phyloP scores from a whole-genome alignment of 2,797 vertebrate species.

The Gallinago stenura region DNA sequence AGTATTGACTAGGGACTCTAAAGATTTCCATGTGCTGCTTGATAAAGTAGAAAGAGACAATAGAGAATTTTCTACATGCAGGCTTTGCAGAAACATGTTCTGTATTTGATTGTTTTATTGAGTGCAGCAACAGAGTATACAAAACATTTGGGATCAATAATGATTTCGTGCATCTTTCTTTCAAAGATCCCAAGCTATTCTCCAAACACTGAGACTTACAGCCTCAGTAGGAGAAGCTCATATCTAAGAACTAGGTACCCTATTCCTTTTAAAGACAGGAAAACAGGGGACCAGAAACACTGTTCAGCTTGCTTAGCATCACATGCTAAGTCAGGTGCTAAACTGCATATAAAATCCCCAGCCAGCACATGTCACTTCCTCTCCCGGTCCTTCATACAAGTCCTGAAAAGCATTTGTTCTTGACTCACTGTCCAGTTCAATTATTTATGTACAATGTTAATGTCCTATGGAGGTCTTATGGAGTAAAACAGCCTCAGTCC shows the following conservation, averaged over 20 bases:
- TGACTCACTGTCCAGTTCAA: background rate
- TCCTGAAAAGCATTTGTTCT: constrained; percentile 6
- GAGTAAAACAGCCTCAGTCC: background rate
- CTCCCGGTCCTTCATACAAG: background rate
- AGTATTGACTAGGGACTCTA: constrained; percentile 42
- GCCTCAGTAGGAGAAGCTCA: background rate
- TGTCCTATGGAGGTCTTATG: background rate
- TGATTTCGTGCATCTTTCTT: background rate
- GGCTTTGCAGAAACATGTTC: constrained; percentile 38
- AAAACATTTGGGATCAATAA: constrained; percentile 61
- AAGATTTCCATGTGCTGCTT: constrained; percentile 40
- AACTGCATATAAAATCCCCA: background rate
- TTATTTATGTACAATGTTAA: background rate
- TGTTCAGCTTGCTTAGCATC: background rate
- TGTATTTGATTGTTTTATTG: constrained; percentile 54
- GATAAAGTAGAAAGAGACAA: constrained; percentile 50
- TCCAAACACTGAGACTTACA: background rate
- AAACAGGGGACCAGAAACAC: background rate
- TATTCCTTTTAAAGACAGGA: background rate
- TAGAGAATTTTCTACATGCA: constrained; percentile 45
- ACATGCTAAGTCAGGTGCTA: background rate
- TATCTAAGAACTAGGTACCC: background rate
- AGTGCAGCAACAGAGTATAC: constrained; percentile 21
- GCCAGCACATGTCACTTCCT: background rate
- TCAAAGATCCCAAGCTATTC: constrained; percentile 2